Evolutionary conservation across 2,797 vertebrate species (phyloP).

Genomic region (Acipenser transmontanus): DNA sequence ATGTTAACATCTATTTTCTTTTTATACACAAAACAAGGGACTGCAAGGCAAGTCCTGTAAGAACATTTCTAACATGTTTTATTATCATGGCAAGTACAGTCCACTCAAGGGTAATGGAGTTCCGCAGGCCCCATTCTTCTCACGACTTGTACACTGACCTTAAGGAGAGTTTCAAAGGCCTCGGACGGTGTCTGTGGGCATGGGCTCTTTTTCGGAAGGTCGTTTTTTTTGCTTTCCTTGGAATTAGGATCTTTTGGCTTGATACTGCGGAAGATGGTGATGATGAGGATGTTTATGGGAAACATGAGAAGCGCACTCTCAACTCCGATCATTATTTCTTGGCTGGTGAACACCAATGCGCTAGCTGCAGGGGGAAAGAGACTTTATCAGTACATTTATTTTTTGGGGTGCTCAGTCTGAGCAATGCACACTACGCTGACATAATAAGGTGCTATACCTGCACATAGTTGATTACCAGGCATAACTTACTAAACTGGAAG

Average conservation of each 20-base stretch:
- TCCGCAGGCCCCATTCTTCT: too few species aligned
- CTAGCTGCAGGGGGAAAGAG: slow-evolving; percentile 39
- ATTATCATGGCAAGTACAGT: too few species aligned
- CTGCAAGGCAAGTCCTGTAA: too few species aligned
- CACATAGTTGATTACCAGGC: not conserved
- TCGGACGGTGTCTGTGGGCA: slow-evolving; percentile 16
- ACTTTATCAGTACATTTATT: too few species aligned
- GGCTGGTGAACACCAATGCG: slow-evolving; percentile 54
- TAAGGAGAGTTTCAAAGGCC: slow-evolving; percentile 46
- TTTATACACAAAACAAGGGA: too few species aligned
- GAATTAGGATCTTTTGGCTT: slow-evolving; percentile 41
- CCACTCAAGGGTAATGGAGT: too few species aligned
- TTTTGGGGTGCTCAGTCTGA: too few species aligned
- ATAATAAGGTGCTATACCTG: not conserved
- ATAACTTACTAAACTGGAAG: slow-evolving; percentile 51
- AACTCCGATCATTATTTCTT: slow-evolving; percentile 66
- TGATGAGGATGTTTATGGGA: slow-evolving; percentile 77
- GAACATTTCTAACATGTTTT: too few species aligned
- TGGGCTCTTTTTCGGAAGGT: not conserved
- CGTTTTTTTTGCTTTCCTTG: slow-evolving; percentile 26
- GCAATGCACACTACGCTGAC: too few species aligned
- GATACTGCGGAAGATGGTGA: slow-evolving; percentile 72
- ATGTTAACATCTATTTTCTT: too few species aligned
- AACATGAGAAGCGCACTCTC: slow-evolving; percentile 76
- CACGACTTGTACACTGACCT: slow-evolving; percentile 35